These are phyloP conservation scores for Pycnomerus fuliginosus DNA, from an alignment of 2,888 invertebrate genomes.

Conservation along the genomic window DNA sequence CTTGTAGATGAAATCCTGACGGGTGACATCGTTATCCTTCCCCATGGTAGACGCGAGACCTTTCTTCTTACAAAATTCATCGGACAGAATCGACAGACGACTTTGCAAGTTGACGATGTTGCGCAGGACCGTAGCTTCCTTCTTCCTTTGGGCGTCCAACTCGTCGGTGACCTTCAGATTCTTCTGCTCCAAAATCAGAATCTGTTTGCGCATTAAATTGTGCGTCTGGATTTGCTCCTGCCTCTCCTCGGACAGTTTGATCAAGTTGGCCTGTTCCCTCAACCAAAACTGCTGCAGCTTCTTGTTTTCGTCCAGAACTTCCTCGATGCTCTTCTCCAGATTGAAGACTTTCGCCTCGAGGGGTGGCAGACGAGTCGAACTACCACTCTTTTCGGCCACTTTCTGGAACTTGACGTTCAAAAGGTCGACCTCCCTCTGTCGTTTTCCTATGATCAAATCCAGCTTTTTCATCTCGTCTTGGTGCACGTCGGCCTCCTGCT, in stretches of 20 bases:
- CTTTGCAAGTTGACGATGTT: constrained; percentile 63
- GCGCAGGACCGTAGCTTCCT: constrained; percentile 60
- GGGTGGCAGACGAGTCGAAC: constrained; percentile 55
- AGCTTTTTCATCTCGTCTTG: constrained; percentile 53
- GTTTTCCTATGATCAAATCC: constrained; percentile 53
- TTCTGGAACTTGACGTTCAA: constrained; percentile 58
- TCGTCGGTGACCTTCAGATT: constrained; percentile 68
- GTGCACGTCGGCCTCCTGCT: constrained; percentile 52
- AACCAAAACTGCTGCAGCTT: constrained; percentile 74
- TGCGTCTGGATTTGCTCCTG: constrained; percentile 68
- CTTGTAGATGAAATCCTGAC: constrained; percentile 55
- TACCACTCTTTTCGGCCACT: constrained; percentile 51
- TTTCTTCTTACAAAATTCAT: constrained; percentile 58
- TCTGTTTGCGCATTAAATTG: constrained; percentile 69
- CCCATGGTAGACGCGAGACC: constrained; percentile 58
- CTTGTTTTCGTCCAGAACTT: constrained; percentile 63
- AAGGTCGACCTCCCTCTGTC: constrained; percentile 55
- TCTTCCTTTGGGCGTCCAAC: constrained; percentile 58
- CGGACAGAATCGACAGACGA: constrained; percentile 60
- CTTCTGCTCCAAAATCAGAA: constrained; percentile 71
- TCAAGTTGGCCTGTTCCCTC: constrained; percentile 71
- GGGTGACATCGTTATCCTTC: constrained; percentile 57
- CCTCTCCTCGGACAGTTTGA: constrained; percentile 67
- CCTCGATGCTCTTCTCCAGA: constrained; percentile 65
- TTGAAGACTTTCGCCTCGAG: constrained; percentile 64